Evolutionary conservation across 1,140 invertebrate genomes (phyloP).

Genomic region (Pomacea maculata): DNA sequence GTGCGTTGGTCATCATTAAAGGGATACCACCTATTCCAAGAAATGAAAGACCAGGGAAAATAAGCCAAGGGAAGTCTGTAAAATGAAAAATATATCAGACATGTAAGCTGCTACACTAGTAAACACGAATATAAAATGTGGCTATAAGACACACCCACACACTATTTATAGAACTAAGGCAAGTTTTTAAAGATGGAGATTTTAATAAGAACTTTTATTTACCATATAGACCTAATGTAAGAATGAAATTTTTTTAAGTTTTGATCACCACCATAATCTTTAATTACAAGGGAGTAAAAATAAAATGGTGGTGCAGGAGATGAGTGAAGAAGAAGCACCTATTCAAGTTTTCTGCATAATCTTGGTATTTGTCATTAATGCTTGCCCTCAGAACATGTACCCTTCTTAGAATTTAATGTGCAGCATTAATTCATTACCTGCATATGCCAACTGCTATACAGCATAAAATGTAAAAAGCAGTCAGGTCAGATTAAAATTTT

Average conservation of each 20-base stretch:
- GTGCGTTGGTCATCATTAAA: constrained; percentile 43
- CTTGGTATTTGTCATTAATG: too few relatives aligned
- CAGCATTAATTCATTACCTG: too few relatives aligned
- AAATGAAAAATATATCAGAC: not conserved
- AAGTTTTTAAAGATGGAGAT: not conserved
- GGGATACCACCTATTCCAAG: constrained; percentile 43
- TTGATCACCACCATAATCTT: too few relatives aligned
- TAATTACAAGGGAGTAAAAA: too few relatives aligned
- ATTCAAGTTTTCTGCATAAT: too few relatives aligned
- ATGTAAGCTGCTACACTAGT: not conserved
- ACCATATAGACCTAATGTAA: not conserved
- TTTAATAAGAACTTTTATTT: not conserved
- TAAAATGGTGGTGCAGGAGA: too few relatives aligned
- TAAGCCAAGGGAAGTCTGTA: constrained; percentile 42
- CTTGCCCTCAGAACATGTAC: too few relatives aligned
- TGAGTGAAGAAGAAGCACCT: too few relatives aligned
- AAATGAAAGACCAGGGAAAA: constrained; percentile 44
- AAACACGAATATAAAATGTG: not conserved
- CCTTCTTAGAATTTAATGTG: too few relatives aligned
- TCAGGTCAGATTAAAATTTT: too few relatives aligned
- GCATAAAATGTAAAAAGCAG: too few relatives aligned
- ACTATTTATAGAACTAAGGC: not conserved
- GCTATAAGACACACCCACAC: not conserved
- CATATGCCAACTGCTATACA: too few relatives aligned
- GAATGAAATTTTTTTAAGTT: not conserved